Evolutionary conservation across 1,140 invertebrate species (phyloP), one percentile per base, ranked within the genome.

Genomic region (Oncopodura yosiiana): DNA sequence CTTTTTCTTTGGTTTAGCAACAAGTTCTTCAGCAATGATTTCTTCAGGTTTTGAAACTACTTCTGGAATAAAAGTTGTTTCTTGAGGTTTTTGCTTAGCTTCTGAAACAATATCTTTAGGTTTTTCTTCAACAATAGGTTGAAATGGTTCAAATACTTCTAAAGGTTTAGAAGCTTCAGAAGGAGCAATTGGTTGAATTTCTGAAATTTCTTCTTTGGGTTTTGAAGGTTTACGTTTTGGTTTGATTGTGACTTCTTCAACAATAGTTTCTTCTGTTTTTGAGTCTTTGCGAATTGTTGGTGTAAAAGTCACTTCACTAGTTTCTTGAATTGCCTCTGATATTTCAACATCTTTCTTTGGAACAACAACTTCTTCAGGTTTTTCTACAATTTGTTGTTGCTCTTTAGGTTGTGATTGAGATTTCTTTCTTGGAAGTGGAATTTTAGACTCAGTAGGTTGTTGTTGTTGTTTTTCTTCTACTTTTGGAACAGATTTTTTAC

Each of bases 381-480:
- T 29, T 24, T n/a, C n/a, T 34, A 9, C 30, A n/a, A 9, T 34
- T 34, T 34, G 8, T 34, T 8, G 30, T 34, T 8, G 8, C 8
- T 34, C n/a, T 34, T 34, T 34, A n/a, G 30, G 30, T 34, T 34
- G 6, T 34, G 6, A 9, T 9, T 8, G 14, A 9, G 30, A 34
- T 34, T 34, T 34, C 30, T 8, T 34, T 34, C n/a, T n/a, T 8
- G 30, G 30, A 9, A 9, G 30, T 9, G 6, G 8, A 34, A 34
- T n/a, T 34, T 9, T 9, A 34, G 6, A n/a, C n/a, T 34, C 30
- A 9, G 30, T 9, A 34, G 30, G 30, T 34, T 34, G 6, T 34
- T 34, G 8, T 34, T 34, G 30, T 34, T 34, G 30, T 34, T 34
- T n/a, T 9, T 34, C 30, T 8, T 9, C 8, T 23, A 42, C 66